These are phyloP conservation scores for Drosophila arawakana DNA, from an alignment of 1,140 invertebrate species.

Conservation along the genomic window DNA sequence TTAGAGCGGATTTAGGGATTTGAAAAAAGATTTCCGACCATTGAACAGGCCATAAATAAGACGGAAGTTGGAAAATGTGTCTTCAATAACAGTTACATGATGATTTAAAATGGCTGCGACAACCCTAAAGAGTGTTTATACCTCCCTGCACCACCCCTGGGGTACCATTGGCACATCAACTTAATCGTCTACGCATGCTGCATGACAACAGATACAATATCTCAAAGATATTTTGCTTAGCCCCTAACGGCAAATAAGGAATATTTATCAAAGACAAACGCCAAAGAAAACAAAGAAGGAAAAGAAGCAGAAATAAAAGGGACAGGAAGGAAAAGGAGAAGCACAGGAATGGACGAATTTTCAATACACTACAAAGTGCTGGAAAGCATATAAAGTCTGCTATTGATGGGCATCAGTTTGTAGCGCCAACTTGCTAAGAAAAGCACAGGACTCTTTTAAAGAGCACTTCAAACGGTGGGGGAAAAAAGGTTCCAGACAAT, in stretches of 20 bases:
- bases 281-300: slow-evolving; percentile 14
- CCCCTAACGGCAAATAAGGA: slow-evolving; percentile 40
- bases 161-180: slow-evolving; percentile 19
- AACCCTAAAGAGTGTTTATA: not conserved
- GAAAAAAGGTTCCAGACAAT: slow-evolving; percentile 53
- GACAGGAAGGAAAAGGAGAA: too few species aligned
- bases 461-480: not conserved
- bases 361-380: too few species aligned
- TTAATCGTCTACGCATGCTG: slow-evolving; percentile 55
- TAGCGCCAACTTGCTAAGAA: too few species aligned
- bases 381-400: too few species aligned
- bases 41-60: slow-evolving; percentile 30
- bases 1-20: not conserved
- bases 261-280: slow-evolving; percentile 48
- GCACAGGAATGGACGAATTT: too few species aligned
- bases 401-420: too few species aligned
- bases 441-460: too few species aligned
- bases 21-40: slow-evolving; percentile 7
- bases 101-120: slow-evolving; percentile 36
- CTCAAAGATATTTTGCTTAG: slow-evolving; percentile 47
- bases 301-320: not conserved
- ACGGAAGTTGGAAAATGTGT: slow-evolving; percentile 12
- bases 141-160: not conserved
- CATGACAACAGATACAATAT: slow-evolving; percentile 60
- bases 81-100: slow-evolving; percentile 46